Evolutionary conservation across 2,113 vertebrate species (phyloP).

Genomic region (Danio rerio): GRCz12tu NC_133180.1:31889501-31890000

Average conservation of each 20-base stretch:
- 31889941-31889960: neutral
- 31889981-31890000: neutral
- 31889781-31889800: neutral
- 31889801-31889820: neutral
- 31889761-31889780: neutral
- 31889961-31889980: conserved; percentile 1
- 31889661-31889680: neutral
- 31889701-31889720: neutral
- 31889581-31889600: neutral
- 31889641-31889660: neutral
- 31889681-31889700: neutral
- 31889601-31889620: neutral
- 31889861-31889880: neutral
- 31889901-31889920: neutral
- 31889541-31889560: neutral
- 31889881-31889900: neutral
- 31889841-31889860: neutral
- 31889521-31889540: neutral
- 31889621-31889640: neutral
- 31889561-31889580: neutral
- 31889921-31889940: neutral
- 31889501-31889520: neutral
- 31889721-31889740: neutral
- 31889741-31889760: neutral
- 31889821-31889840: neutral